These are phyloP conservation scores for Ethmia dodecea DNA, from an alignment of 2,888 invertebrate genomes.

Conservation along the genomic window DNA sequence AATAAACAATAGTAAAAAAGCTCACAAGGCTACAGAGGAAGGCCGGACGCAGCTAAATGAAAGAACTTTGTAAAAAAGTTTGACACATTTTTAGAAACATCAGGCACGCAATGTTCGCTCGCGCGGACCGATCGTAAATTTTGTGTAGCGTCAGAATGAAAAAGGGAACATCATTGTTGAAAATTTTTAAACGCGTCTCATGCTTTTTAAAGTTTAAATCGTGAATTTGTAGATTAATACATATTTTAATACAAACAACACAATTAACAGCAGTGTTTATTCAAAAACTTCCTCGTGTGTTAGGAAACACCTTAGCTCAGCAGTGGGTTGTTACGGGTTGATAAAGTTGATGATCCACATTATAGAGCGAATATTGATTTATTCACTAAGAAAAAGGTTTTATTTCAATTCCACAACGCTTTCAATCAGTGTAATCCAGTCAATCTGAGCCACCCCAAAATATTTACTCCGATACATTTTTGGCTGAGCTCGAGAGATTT, in stretches of 20 bases:
- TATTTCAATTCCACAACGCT: conserved; percentile 9
- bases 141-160: conserved; percentile 72
- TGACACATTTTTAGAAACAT: conserved; percentile 78
- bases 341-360: neutral
- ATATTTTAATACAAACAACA: no score
- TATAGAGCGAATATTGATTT: neutral
- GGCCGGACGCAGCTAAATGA: conserved; percentile 71
- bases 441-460: conserved; percentile 21
- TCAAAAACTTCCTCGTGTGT: no score
- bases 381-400: neutral
- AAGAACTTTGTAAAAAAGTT: conserved; percentile 75
- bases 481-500: conserved; percentile 39
- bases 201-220: conserved; percentile 51
- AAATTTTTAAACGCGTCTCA: conserved; percentile 62
- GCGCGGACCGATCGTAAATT: conserved; percentile 69
- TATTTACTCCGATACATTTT: conserved; percentile 40
- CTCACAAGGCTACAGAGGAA: conserved; percentile 64
- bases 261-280: no score
- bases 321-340: no score
- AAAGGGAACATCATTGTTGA: conserved; percentile 73
- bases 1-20: conserved; percentile 67
- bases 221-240: no score
- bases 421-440: conserved; percentile 18
- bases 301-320: no score
- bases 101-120: conserved; percentile 69